These are phyloP conservation scores for Petromus typicus DNA, from an alignment of 2,113 vertebrate genomes.

Conservation along the genomic window DNA sequence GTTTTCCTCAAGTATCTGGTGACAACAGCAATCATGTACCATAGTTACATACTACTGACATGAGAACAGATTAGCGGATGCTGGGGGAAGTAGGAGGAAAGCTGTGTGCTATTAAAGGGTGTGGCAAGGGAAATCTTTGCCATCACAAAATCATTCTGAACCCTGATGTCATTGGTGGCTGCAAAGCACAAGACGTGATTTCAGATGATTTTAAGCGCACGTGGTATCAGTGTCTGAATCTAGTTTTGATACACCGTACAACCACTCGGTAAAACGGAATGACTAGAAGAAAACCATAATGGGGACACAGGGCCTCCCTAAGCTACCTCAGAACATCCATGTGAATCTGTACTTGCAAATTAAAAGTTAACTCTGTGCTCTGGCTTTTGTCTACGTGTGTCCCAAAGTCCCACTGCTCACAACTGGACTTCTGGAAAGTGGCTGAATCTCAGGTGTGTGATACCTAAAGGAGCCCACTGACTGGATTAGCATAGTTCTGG, in stretches of 20 bases:
- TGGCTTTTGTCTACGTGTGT: neutral
- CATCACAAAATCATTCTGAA: neutral
- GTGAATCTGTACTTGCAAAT: neutral
- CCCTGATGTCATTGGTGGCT: no score
- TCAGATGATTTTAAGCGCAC: neutral
- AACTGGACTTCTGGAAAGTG: no score
- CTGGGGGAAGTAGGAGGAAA: fast-evolving
- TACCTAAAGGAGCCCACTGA: no score
- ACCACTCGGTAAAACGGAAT: neutral
- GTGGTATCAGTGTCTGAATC: neutral
- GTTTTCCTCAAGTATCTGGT: no score
- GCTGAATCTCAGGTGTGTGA: no score
- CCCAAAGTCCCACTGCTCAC: no score
- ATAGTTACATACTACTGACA: neutral
- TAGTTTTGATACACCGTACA: neutral
- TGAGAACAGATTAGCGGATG: neutral
- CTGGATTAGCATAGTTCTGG: no score
- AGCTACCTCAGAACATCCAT: neutral
- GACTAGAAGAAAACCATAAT: neutral
- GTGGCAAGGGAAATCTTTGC: neutral
- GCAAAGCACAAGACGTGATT: neutral
- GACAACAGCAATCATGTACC: neutral
- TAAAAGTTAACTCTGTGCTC: neutral
- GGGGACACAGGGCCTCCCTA: no score
- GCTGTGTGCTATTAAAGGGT: fast-evolving